Conservation (phyloP, 2,113 vertebrate species). For the Trochalopteron elliotii region DNA sequence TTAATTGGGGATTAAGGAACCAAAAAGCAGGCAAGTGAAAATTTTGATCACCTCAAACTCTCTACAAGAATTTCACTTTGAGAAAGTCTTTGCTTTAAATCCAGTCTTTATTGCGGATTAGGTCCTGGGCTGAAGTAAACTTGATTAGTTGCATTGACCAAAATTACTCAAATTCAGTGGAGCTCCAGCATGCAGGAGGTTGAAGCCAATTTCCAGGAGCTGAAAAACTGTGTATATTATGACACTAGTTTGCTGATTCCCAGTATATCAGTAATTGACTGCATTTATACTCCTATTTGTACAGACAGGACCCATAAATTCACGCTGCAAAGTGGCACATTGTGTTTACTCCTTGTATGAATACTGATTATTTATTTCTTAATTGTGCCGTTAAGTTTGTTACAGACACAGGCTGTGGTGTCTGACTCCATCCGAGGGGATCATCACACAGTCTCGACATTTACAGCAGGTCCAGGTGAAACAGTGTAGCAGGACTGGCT, state of each 20-base stretch:
- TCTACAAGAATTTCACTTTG: background rate
- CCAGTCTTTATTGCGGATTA: background rate
- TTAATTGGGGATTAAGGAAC: constrained; percentile 58
- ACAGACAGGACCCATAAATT: background rate
- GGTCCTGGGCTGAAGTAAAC: background rate
- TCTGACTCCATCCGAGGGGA: background rate
- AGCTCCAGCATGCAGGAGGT: background rate
- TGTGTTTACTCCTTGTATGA: background rate
- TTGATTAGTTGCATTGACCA: background rate
- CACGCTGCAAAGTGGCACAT: background rate
- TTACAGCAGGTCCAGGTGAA: background rate
- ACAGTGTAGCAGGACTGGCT: background rate
- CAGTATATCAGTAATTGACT: background rate
- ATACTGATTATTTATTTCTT: background rate
- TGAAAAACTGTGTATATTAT: background rate
- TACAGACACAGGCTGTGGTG: background rate
- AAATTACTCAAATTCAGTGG: background rate
- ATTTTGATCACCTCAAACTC: constrained; percentile 11
- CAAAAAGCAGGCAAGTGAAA: background rate
- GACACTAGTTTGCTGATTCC: background rate
- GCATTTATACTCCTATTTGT: background rate
- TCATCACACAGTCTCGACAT: background rate
- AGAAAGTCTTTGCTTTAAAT: constrained; percentile 2
- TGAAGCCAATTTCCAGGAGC: background rate
- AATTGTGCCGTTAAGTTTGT: background rate